Base-by-base conservation (phyloP, 2,797 vertebrate species). In the Channa striata region DNA sequence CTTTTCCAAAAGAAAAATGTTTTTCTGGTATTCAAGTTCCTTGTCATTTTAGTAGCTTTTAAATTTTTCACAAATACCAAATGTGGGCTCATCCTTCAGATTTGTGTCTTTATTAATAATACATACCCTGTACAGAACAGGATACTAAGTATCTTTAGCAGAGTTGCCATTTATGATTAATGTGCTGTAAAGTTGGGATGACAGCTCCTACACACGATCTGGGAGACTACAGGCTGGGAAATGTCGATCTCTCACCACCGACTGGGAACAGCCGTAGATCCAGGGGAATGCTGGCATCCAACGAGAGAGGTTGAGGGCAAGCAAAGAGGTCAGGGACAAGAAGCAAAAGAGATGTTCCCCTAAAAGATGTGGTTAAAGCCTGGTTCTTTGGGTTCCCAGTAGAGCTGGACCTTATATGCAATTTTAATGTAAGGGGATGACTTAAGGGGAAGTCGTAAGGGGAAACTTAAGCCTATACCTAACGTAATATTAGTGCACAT, bases 21-120 rank as follows among this genome's bases (percentile, higher is more conserved):
- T n/a, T n/a, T n/a, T 54, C 57, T 66, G 16, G 64, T 68, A 47
- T 72, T 80, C 65, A 1, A 71, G 43, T 10, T 64, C 34, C 44
- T 30, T 47, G 73, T 81, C 74, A 78, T 53, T 83, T 83, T 67
- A 74, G 73, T 53, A 48, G 52, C 81, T 69, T 63, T 33, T 90
- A 42, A 72, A 87, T 89, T 75, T 77, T 89, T 91, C 47, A 88
- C 25, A 0, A 59, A 6, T 9, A 72, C 25, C 53, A 65, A 87
- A 68, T 72, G 66, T 59, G 82, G 74, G 79, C 60, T 85, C 82
- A 81, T 78, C 71, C 79, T 64, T 80, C 47, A 74, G 80, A 87
- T 90, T 84, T 87, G 77, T 87, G 74, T 85, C 79, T 83, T 43
- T 69, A 79, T 90, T 64, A 90, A 91, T 91, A 84, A 91, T 78